Evolutionary conservation across 2,797 vertebrate species (phyloP), one percentile per base, ranked within the genome.

Genomic region (Gallinago solitaria): DNA sequence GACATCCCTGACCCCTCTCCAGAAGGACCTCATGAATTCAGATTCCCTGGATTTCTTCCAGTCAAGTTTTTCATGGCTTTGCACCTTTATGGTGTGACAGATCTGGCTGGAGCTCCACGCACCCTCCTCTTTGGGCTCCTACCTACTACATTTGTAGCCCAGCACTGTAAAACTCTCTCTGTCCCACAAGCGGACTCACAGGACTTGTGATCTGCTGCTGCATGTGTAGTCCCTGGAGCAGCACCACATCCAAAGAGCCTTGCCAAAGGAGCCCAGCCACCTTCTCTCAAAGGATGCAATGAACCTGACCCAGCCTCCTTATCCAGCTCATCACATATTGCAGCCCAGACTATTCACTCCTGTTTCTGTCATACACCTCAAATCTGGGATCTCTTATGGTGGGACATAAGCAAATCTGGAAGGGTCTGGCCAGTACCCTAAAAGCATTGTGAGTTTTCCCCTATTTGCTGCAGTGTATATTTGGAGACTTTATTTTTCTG

Each of bases 121-220:
- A 3, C 13, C 17, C 21, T 47, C 41, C 50, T 63, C 45, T 43
- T 41, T 17, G 33, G 33, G 32, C 17, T 84, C 56, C 17, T 8
- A n/a, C 60, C 57, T 43, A 16, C 53, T 39, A 12, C 11, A 2
- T n/a, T 39, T 57, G 20, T 48, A 77, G 39, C 39, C 39, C 76
- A 28, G 61, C 0, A 0, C 43, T n/a, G n/a, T 27, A 32, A 78
- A 1, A 1, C 15, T 37, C 35, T 64, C 27, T 64, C 41, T 86
- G 61, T 57, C 43, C 53, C 68, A 37, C 28, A 25, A 28, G 10
- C 3, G 33, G 53, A 47, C 1, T 0, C 0, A 2, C 0, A 50
- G 69, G 32, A 61, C 41, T 25, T 37, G 53, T 45, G 56, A 19
- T 19, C 54, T 84, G 37, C 69, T 84, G 64, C 47, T 78, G 18